Evolutionary conservation across 2,113 vertebrate genomes (phyloP).

Genomic region (Pedetes capensis): DNA sequence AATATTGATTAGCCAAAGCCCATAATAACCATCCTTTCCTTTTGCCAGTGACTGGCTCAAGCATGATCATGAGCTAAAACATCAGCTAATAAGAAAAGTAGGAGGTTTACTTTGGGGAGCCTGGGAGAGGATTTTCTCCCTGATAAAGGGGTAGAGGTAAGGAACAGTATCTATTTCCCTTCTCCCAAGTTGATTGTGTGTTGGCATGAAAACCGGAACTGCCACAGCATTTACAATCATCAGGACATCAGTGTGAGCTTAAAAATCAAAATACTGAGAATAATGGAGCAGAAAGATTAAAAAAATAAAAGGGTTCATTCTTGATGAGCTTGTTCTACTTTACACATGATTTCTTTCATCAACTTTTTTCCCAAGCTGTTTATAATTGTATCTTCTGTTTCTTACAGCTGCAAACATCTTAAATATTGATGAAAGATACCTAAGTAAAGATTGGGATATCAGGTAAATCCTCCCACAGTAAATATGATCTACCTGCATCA

Average conservation of each 20-base stretch:
- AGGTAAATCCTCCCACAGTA: background rate
- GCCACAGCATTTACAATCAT: background rate
- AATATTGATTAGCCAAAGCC: background rate
- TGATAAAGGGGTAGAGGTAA: fast-evolving
- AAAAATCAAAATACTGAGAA: background rate
- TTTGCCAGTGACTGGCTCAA: background rate
- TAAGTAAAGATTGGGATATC: background rate
- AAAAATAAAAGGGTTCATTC: background rate
- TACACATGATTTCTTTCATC: background rate
- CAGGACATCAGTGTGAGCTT: background rate
- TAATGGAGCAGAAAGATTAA: background rate
- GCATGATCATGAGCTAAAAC: background rate
- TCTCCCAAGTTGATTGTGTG: background rate
- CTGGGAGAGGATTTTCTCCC: background rate
- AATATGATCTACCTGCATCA: background rate
- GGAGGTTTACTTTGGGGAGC: background rate
- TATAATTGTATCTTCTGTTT: background rate
- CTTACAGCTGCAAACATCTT: background rate
- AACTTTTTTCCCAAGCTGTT: background rate
- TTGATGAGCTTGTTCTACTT: background rate
- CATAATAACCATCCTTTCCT: background rate
- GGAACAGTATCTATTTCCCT: fast-evolving
- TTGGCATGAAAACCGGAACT: background rate
- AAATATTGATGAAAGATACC: background rate
- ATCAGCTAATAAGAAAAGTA: background rate